Conservation (phyloP, 2,113 vertebrate genomes). For the Sinocyclocheilus maitianheensis region DNA sequence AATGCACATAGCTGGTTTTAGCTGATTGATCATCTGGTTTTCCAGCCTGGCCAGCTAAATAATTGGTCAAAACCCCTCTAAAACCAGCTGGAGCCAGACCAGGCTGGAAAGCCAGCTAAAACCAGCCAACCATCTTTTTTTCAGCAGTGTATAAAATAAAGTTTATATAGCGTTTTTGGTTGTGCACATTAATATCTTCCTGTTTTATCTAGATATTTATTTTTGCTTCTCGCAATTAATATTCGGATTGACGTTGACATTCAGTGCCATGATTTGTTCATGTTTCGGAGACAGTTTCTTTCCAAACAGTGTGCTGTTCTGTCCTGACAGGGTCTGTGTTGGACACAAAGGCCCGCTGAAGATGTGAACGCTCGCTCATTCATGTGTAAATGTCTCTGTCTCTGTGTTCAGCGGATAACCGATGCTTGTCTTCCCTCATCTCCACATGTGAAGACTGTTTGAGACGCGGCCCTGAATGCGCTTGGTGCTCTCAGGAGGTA, state of each 20-base stretch:
- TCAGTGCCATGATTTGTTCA: neutral
- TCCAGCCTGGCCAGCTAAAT: too few species aligned
- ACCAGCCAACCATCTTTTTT: too few species aligned
- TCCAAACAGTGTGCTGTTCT: neutral
- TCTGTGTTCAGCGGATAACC: constrained; percentile 78
- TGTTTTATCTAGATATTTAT: neutral
- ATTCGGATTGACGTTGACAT: neutral
- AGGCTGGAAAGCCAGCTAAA: too few species aligned
- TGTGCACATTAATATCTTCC: neutral
- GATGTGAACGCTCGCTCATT: constrained; percentile 33
- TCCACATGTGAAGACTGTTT: constrained; percentile 86
- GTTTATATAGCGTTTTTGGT: too few species aligned
- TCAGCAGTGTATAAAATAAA: too few species aligned
- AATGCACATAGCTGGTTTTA: too few species aligned
- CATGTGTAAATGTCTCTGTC: constrained; percentile 44
- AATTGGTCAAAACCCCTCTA: too few species aligned
- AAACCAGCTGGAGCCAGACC: too few species aligned
- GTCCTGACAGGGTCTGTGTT: neutral
- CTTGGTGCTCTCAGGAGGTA: constrained; percentile 96
- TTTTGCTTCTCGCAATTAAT: neutral
- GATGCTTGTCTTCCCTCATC: constrained; percentile 80
- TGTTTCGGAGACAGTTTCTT: neutral
- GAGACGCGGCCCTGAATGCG: constrained; percentile 86
- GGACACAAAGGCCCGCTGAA: neutral
- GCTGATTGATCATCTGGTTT: too few species aligned